Conservation (phyloP, 2,113 vertebrate genomes). For the Centrocercus urophasianus region DNA sequence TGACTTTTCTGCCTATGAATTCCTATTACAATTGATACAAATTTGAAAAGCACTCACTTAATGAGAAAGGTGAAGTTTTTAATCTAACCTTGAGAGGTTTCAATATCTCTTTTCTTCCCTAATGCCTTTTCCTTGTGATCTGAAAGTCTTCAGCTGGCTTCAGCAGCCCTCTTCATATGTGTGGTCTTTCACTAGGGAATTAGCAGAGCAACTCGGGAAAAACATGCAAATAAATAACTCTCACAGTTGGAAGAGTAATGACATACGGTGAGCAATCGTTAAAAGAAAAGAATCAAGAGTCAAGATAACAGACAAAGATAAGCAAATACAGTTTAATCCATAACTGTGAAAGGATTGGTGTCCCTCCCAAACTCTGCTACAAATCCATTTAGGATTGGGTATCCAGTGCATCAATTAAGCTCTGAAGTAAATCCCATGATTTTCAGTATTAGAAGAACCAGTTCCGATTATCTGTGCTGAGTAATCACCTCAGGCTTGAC, state of each 20-base stretch:
- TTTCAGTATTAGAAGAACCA: not conserved
- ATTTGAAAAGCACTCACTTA: conserved; percentile 19
- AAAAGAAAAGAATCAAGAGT: not conserved
- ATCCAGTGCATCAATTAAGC: not conserved
- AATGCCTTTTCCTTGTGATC: not conserved
- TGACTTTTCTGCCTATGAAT: not conserved
- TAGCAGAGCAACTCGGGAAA: conserved; percentile 37
- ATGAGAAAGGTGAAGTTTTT: conserved; percentile 4
- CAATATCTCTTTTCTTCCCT: conserved; percentile 28
- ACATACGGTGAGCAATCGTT: not conserved
- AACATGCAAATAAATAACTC: conserved; percentile 25
- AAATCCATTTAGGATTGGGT: not conserved
- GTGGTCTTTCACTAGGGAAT: not conserved
- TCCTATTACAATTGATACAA: not conserved
- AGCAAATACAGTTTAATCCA: not conserved
- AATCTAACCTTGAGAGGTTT: conserved; percentile 43
- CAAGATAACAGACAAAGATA: not conserved
- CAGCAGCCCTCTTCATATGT: not conserved
- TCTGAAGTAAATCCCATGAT: not conserved
- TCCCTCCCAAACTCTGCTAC: not conserved
- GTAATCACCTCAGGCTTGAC: conserved; percentile 15
- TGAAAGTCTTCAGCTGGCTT: not conserved
- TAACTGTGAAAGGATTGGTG: not conserved
- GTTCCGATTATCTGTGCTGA: not conserved
- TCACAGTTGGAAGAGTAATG: conserved; percentile 21